phyloP scores from a whole-genome alignment of 2,888 invertebrate genomes.

The Plusia festucae region DNA sequence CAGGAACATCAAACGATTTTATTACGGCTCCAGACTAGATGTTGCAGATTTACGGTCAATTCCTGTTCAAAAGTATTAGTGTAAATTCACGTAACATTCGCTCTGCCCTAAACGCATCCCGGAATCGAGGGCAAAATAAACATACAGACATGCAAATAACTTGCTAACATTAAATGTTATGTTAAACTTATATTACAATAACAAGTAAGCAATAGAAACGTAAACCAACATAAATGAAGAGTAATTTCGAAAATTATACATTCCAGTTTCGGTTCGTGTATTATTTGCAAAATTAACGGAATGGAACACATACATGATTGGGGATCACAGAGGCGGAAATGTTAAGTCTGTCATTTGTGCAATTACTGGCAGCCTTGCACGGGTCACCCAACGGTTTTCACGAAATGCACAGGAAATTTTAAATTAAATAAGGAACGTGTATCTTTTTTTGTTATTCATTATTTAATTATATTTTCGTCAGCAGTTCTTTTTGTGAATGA shows the following conservation, averaged over 20 bases:
- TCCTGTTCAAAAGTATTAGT: constrained; percentile 30
- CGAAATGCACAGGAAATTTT: constrained; percentile 33
- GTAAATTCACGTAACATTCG: constrained; percentile 28
- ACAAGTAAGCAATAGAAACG: constrained; percentile 28
- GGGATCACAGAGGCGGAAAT: constrained; percentile 52
- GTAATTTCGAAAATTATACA: constrained; percentile 41
- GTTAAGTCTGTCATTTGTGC: constrained; percentile 58
- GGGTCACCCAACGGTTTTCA: constrained; percentile 43
- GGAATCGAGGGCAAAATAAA: constrained; percentile 45
- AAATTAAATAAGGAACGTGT: constrained; percentile 25
- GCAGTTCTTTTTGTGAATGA: neutral
- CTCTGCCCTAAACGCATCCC: constrained; percentile 30
- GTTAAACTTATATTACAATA: constrained; percentile 18
- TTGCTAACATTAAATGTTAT: constrained; percentile 24
- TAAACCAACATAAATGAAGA: constrained; percentile 21
- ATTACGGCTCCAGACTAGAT: constrained; percentile 6
- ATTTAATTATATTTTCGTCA: neutral
- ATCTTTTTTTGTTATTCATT: constrained; percentile 2
- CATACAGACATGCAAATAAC: constrained; percentile 27
- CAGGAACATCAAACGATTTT: constrained; percentile 34
- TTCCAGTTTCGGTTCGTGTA: constrained; percentile 28
- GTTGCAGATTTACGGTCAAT: constrained; percentile 21
- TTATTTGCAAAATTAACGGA: constrained; percentile 57
- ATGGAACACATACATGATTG: constrained; percentile 42
- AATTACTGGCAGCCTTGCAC: constrained; percentile 49